These are phyloP conservation scores for Andrena marginata DNA, from an alignment of 2,888 invertebrate genomes.

Conservation along the genomic window DNA sequence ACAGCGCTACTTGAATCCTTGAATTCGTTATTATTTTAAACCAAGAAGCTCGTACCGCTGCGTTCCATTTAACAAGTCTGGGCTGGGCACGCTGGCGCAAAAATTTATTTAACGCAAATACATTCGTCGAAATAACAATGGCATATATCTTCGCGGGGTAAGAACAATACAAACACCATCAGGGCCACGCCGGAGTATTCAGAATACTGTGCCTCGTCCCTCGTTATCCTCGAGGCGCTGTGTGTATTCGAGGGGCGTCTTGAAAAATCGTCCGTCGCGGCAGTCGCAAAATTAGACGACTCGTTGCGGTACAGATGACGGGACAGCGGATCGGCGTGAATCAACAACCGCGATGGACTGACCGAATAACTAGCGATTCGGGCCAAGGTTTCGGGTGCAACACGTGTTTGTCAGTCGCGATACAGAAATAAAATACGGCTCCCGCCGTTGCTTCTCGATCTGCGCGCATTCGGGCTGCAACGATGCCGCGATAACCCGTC, in stretches of 20 bases:
- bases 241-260: background rate
- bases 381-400: constrained; percentile 78
- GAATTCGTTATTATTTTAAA: no score
- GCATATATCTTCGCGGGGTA: no score
- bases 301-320: constrained; percentile 21
- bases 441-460: constrained; percentile 12
- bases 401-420: constrained; percentile 70
- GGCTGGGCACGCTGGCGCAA: background rate
- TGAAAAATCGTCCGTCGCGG: constrained; percentile 26
- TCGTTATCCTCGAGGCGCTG: background rate
- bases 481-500: constrained; percentile 54
- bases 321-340: constrained; percentile 10
- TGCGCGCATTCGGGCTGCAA: constrained; percentile 47
- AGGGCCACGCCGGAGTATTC: background rate
- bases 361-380: constrained; percentile 74
- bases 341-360: constrained; percentile 43
- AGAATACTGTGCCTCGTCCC: background rate
- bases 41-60: background rate
- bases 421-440: constrained; percentile 73
- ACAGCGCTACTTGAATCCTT: no score
- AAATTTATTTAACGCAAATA: no score
- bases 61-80: background rate
- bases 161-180: background rate
- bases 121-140: no score
- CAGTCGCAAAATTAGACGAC: constrained; percentile 55